These are phyloP conservation scores for Scaptomyza tumidula DNA, from an alignment of 2,888 invertebrate species.

Conservation along the genomic window DNA sequence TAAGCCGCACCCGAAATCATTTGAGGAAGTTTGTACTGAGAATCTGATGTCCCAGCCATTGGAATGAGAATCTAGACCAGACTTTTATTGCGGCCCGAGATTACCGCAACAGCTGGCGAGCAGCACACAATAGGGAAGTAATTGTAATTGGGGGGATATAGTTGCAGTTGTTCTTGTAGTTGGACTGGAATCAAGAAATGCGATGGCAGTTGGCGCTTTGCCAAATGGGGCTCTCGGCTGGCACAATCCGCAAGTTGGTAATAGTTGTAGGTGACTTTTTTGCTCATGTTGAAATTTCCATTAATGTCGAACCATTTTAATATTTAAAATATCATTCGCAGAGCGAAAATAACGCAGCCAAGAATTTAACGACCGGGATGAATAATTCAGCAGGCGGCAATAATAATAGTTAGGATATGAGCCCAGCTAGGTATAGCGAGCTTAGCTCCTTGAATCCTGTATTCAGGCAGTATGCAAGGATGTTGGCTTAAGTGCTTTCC, in stretches of 20 bases:
- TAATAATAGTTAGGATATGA: constrained; percentile 59
- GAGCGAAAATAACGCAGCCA: constrained; percentile 34
- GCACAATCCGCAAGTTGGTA: neutral
- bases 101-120: constrained; percentile 46
- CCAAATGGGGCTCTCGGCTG: constrained; percentile 47
- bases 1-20: constrained; percentile 49
- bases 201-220: constrained; percentile 38
- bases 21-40: constrained; percentile 31
- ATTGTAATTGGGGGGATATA: constrained; percentile 53
- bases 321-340: constrained; percentile 67
- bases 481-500: constrained; percentile 59
- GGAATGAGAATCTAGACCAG: constrained; percentile 23
- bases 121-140: constrained; percentile 42
- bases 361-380: constrained; percentile 39
- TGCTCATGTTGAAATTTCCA: constrained; percentile 15
- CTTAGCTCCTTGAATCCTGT: neutral
- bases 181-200: constrained; percentile 32
- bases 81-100: constrained; percentile 47
- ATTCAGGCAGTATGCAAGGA: constrained; percentile 1
- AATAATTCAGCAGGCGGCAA: constrained; percentile 68
- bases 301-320: constrained; percentile 56
- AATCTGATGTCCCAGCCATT: constrained; percentile 20
- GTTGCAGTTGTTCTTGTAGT: constrained; percentile 37
- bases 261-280: constrained; percentile 26
- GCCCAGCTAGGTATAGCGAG: neutral